These are phyloP conservation scores for Nesoenas mayeri DNA, from an alignment of 2,113 vertebrate species.

Conservation along the genomic window DNA sequence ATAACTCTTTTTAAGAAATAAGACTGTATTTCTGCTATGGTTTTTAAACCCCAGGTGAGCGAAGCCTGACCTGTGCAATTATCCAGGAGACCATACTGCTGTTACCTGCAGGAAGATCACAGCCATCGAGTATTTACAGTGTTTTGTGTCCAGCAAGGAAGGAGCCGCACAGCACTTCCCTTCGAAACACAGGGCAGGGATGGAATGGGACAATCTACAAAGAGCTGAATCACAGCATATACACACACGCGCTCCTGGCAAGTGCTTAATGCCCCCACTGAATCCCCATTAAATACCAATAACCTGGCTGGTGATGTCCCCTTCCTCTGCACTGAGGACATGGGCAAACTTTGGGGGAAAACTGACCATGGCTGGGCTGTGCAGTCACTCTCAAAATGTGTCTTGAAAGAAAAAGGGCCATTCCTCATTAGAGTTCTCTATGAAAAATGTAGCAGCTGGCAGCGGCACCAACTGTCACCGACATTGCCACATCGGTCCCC, in stretches of 20 bases:
- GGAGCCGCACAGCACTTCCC: not conserved
- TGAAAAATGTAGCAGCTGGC: not conserved
- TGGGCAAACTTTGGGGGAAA: not conserved
- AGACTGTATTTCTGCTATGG: not conserved
- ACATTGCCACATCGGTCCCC: not conserved
- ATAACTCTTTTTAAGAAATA: not conserved
- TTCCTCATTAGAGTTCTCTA: not conserved
- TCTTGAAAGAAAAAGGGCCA: not conserved
- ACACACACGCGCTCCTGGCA: not conserved
- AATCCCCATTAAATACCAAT: not conserved
- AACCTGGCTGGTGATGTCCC: not conserved
- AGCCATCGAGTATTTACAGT: not conserved
- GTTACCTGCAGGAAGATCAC: not conserved
- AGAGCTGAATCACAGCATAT: not conserved
- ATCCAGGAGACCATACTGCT: not conserved
- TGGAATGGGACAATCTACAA: not conserved
- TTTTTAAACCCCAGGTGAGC: not conserved
- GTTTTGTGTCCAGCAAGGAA: not conserved
- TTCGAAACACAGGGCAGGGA: not conserved
- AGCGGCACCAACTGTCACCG: not conserved
- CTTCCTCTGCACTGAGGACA: not conserved
- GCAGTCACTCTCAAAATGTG: not conserved
- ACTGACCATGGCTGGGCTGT: not conserved
- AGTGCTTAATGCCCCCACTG: not conserved
- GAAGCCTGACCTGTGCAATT: not conserved